Base-by-base conservation (phyloP, 2,113 vertebrate genomes). In the Sphyrna mokarran region DNA sequence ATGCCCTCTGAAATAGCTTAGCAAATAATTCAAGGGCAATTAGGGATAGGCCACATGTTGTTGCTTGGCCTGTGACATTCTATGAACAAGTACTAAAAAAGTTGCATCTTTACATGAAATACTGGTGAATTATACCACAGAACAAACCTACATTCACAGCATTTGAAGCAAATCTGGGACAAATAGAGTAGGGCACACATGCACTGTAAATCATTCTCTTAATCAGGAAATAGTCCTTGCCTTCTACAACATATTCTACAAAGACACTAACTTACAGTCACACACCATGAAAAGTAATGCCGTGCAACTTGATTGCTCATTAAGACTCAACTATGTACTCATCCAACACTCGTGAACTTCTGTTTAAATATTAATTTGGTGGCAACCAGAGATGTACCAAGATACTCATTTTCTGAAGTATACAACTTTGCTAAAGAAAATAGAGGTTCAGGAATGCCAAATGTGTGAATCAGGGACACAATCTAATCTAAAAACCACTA, bases 81-180 rank as follows among this genome's bases (percentile, higher is more conserved):
- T 4, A 54, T 54, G 48, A 54, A 54, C 48, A 54, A 54, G 5
- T 54, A 54, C 5, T 54, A 4, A 4, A 54, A 54, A 54, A 37
- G 89, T 93, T 93, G 89, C 61, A 37, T n/a, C 7, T 68, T 93
- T 93, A 37, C 63, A 20, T 66, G 89, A 68, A 93, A 93, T 68
- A 66, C 40, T 93, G 54, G 11, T n/a, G 54, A 9, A 22, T 66
- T 66, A 66, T 93, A 93, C 9, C n/a, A n/a, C 61, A 66, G n/a
- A 18, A 68, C 61, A 93, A 68, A 93, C 18, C 18, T 93, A 63
- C 61, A 68, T 93, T 93, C 61, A 37, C 61, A 66, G 89, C 61
- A 66, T 37, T 66, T 66, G 63, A 66, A 68, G n/a, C 33, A 68
- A 20, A 37, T n/a, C 89, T 66, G 33, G 68, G 61, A 66, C 89